phyloP scores from a whole-genome alignment of 2,888 invertebrate species.

The Napeogenes inachia region DNA sequence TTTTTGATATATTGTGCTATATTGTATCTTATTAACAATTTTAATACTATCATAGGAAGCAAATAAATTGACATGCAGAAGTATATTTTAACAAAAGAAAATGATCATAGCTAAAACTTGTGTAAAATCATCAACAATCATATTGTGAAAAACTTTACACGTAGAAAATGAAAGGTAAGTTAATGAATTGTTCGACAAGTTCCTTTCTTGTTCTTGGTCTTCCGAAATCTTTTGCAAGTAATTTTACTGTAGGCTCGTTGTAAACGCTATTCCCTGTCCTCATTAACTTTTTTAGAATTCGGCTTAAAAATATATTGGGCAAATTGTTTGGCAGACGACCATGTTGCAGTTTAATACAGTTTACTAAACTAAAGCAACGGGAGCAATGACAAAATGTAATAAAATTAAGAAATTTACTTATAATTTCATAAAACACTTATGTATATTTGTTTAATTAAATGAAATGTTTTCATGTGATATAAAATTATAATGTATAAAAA shows the following conservation, averaged over 20 bases:
- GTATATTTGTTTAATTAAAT: too few relatives aligned
- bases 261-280: constrained; percentile 31
- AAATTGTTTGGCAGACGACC: not conserved
- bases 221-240: constrained; percentile 36
- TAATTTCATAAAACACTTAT: too few relatives aligned
- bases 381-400: too few relatives aligned
- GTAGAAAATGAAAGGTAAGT: constrained; percentile 37
- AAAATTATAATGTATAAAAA: too few relatives aligned
- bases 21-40: not conserved
- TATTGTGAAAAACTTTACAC: constrained; percentile 28
- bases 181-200: constrained; percentile 37
- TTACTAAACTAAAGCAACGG: too few relatives aligned
- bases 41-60: too few relatives aligned
- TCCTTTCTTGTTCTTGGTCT: constrained; percentile 27
- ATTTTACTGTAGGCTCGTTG: constrained; percentile 30
- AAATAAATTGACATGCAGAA: too few relatives aligned
- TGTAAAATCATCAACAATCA: not conserved
- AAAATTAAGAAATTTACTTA: too few relatives aligned
- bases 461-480: too few relatives aligned
- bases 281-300: constrained; percentile 27
- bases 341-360: not conserved
- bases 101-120: too few relatives aligned
- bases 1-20: not conserved
- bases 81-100: too few relatives aligned
- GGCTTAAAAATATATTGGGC: constrained; percentile 15